These are phyloP conservation scores for Tiliqua scincoides DNA, from an alignment of 2,113 vertebrate species.

Conservation along the genomic window DNA sequence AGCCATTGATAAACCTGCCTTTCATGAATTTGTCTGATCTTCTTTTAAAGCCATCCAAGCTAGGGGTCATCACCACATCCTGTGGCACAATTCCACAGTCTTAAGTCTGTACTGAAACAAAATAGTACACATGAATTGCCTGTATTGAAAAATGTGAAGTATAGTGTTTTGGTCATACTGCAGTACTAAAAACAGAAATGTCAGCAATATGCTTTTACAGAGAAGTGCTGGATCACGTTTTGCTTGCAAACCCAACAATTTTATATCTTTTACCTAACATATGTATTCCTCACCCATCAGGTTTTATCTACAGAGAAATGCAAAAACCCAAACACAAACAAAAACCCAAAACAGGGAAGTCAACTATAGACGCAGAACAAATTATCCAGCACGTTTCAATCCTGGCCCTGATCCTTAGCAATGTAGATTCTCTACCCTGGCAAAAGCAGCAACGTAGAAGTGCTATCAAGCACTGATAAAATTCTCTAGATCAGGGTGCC, in stretches of 20 bases:
- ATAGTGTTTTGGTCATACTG: neutral
- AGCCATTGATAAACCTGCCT: no score
- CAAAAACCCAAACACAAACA: neutral
- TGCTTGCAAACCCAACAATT: neutral
- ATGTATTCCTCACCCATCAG: neutral
- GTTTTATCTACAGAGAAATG: neutral
- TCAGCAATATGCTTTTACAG: neutral
- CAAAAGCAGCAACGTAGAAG: neutral
- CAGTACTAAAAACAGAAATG: neutral
- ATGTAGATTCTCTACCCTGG: neutral
- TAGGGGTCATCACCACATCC: no score
- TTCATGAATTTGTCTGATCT: no score
- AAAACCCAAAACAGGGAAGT: no score
- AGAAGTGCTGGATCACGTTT: neutral
- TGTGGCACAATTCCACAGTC: no score
- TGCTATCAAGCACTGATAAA: neutral
- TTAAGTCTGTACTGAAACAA: no score
- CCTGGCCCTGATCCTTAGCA: neutral
- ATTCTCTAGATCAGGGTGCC: no score
- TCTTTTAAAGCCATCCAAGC: no score
- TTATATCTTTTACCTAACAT: neutral
- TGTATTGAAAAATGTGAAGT: neutral
- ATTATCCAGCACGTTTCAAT: neutral
- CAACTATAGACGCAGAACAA: neutral
- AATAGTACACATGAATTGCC: neutral